Base-by-base conservation (phyloP, 2,113 vertebrate species). In the Dipodomys ordii region DNA sequence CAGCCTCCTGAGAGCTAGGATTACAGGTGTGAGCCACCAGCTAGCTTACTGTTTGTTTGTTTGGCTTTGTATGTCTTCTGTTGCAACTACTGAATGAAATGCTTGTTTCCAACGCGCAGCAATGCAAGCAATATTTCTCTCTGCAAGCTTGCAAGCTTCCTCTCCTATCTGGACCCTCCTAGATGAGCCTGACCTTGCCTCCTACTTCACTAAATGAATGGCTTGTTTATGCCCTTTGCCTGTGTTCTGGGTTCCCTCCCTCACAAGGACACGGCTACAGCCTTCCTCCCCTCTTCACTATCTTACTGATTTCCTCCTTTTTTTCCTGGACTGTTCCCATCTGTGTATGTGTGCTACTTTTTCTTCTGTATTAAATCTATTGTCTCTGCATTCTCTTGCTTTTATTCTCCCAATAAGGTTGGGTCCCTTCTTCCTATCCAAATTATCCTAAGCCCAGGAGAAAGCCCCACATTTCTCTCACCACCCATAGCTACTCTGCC, bases 41-140 rank as follows among this genome's bases (percentile, higher is more conserved):
- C 49, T 49, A 49, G 49, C 49, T 49, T 12, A 49, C 49, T 49
- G 49, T 49, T 49, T 9, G 8, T 49, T 49, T 49, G 49, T 49
- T 49, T 49, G 49, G 49, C 60, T 89, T 86, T 89, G 23, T n/a
- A 27, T 77, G 15, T 80, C n/a, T 57, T 87, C 44, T 44, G 18
- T 23, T 78, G 35, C 82, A 62, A 91, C 76, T 83, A 57, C 20
- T 73, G 49, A 79, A 57, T 60, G 81, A 83, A 87, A 44, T 84
- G 16, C 60, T 82, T 49, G 7, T 39, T 19, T 20, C n/a, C 74
- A 32, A 8, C 7, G 80, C 22, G 3, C 23, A 76, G 53, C 87
- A 72, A 95, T 71, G 53, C 71, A 69, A 76, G 35, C 64, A 81
- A 81, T 87, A 28, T 39, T 73, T 88, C 39, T 84, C 60, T 80